Base-by-base conservation (phyloP, 2,888 invertebrate species). In the Candidula unifasciata region DNA sequence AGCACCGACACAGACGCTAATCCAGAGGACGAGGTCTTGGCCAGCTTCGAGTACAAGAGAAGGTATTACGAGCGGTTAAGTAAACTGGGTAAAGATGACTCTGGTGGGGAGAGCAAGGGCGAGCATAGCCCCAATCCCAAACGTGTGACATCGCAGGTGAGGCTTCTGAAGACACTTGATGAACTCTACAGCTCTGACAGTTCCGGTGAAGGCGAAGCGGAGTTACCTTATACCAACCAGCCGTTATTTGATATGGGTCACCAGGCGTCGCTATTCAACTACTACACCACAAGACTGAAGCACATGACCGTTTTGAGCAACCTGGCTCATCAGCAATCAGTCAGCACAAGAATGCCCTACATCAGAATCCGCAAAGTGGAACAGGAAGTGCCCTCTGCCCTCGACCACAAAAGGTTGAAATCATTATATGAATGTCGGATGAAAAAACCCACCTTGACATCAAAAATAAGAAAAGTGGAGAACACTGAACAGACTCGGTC, bases 101-200 rank as follows among this genome's bases (percentile, higher is more conserved):
- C n/a, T 1, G 37, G 2, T 35, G 30, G 37, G 0, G 74, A 30
- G 1, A 37, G 57, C 24, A 73, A 24, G 35, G 24, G 1, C 18
- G 37, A 37, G 13, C 24, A 60, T 18, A 30, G 35, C 8, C 52
- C 44, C 6, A 8, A 16, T 16, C 44, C 44, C 21, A 74, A 83
- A 35, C 60, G 68, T 44, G 68, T 77, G 1, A 83, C 83, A 3
- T 76, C 76, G 1, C 77, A 83, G 37, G 83, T 83, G n/a, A 68
- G 66, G 27, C 52, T 83, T n/a, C 57, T 83, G 35, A 76, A 83
- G 37, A 83, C 83, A 3, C 64, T 83, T 10, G 83, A 83, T 37
- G 74, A 82, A 30, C 21, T 64, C 3, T 79, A 52, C 37, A 80
- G 69, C 35, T 30, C 37, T 30, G 18, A 54, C 3, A 69, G 68